Base-by-base conservation (phyloP, 2,888 invertebrate genomes). In the Poecilus cupreus region DNA sequence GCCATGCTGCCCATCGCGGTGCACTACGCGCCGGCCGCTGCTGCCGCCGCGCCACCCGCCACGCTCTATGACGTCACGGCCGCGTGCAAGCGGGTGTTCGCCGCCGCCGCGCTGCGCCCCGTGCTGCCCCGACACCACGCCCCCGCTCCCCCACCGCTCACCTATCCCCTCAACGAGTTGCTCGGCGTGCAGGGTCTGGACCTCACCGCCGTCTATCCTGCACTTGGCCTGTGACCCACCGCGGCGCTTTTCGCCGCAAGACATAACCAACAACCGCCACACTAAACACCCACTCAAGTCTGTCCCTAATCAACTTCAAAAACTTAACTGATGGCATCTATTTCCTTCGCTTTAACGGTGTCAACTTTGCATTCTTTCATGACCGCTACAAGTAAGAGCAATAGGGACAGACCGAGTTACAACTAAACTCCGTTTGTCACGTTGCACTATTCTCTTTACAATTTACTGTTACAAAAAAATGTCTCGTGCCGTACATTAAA, bases 141-240 rank as follows among this genome's bases (percentile, higher is more conserved):
- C 86, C 90, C 85, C 88, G 90, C 91, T 89, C 91, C 87, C 87
- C 91, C 88, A 86, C 93, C 90, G 88, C 90, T 93, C 82, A 91
- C 92, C 64, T 94, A 94, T 88, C 93, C 93, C 82, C 91, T 94
- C 90, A 93, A 92, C 87, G 94, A 94, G 87, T 89, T 94, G 84
- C 91, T 96, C 80, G 94, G 95, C 54, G 91, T 60, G 60, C 60
- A 60, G 2, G 60, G 60, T n/a, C 13, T 60, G 24, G 60, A 60
- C 2, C 43, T 43, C n/a, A 43, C 11, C 3, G 43, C 43, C 26
- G n/a, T 60, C 5, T 60, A 60, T 24, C 60, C 60, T 43, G 46
- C 78, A 24, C 91, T 94, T 82, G 93, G 94, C 78, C 93, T 95
- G 88, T 93, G 94, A 90, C 92, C 93, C 90, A 86, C 90, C 86